phyloP scores from a whole-genome alignment of 30 jellyfish, hydroid and myxozoan species.

The Chironex yamaguchii region DNA sequence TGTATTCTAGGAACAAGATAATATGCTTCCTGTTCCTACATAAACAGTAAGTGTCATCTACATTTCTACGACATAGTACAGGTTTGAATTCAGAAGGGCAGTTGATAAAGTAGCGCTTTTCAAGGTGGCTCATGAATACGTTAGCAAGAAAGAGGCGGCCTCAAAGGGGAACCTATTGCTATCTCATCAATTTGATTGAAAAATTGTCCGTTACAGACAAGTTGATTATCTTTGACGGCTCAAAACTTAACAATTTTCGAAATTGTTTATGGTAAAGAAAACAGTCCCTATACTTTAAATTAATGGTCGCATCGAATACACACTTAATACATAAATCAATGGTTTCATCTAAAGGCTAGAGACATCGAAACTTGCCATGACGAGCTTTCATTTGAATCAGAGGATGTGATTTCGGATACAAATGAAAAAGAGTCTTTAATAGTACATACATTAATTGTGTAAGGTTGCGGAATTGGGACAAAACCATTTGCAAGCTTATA shows the following conservation, averaged over 20 bases:
- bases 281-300: background rate
- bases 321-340: background rate
- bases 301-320: background rate
- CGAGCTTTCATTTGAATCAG: background rate
- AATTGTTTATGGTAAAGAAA: background rate
- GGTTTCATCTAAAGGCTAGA: conserved; percentile 3
- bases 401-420: conserved; percentile 11
- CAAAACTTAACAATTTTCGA: background rate
- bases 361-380: conserved; percentile 20
- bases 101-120: no score
- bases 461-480: conserved; percentile 14
- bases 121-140: no score
- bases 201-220: no score
- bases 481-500: conserved; percentile 26
- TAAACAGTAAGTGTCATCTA: no score
- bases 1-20: background rate
- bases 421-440: conserved; percentile 26
- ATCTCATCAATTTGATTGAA: no score
- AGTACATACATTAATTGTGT: conserved; percentile 3
- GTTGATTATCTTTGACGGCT: background rate
- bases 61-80: no score
- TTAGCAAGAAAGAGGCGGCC: no score
- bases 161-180: no score
- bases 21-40: no score
- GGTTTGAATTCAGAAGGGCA: no score